Conservation (phyloP, 2,888 invertebrate genomes). For the Auanema sp. region DNA sequence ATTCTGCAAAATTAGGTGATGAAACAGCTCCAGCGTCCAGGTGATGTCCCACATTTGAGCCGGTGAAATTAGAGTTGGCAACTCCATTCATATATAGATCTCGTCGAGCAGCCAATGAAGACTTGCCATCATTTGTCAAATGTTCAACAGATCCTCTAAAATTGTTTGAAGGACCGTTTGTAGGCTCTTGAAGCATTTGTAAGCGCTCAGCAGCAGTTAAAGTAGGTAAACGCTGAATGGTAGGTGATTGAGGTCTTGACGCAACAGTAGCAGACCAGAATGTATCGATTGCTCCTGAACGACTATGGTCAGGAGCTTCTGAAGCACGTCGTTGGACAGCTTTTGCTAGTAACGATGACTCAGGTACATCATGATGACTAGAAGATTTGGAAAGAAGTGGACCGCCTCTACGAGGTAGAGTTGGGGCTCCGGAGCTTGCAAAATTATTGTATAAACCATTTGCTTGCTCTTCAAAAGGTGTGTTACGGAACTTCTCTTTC, state of each 20-base stretch:
- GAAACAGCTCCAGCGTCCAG: constrained; percentile 6
- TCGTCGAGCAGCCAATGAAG: constrained; percentile 45
- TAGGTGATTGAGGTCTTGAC: constrained; percentile 40
- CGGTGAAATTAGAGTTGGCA: no score
- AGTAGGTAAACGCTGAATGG: constrained; percentile 44
- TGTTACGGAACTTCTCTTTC: constrained; percentile 36
- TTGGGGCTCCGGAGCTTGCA: constrained; percentile 29
- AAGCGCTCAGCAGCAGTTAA: constrained; percentile 59
- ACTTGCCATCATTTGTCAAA: constrained; percentile 1
- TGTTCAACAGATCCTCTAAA: no score
- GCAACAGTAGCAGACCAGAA: constrained; percentile 53
- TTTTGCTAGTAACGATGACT: constrained; percentile 25
- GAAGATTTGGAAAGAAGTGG: constrained; percentile 38
- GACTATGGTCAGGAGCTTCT: constrained; percentile 35
- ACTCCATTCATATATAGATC: constrained; percentile 48
- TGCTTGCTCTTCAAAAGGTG: constrained; percentile 5
- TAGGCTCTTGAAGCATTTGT: constrained; percentile 55
- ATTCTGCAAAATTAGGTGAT: constrained; percentile 48
- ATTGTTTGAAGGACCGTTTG: constrained; percentile 27
- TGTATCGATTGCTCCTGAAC: constrained; percentile 37
- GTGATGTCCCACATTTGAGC: constrained; percentile 1
- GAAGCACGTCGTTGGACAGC: constrained; percentile 32
- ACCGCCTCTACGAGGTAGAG: constrained; percentile 26
- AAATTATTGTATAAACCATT: constrained; percentile 19
- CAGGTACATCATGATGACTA: constrained; percentile 40